phyloP scores from a whole-genome alignment of 2,888 invertebrate genomes.

The Phyllotreta striolata region DNA sequence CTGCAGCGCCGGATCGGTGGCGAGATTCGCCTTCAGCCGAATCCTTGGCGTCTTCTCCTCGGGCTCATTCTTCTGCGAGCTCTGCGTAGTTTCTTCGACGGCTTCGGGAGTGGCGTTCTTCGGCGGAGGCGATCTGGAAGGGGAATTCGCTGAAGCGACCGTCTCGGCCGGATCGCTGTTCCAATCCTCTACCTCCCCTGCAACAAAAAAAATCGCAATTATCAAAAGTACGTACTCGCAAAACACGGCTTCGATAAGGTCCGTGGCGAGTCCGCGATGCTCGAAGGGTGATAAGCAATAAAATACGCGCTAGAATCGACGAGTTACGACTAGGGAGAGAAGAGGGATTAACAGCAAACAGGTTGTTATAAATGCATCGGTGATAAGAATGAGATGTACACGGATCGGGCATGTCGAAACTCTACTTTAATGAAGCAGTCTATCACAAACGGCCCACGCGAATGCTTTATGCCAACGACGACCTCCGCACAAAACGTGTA shows the following conservation, averaged over 20 bases:
- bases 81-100: slow-evolving; percentile 46
- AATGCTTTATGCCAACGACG: slow-evolving; percentile 25
- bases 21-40: slow-evolving; percentile 79
- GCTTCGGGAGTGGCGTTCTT: slow-evolving; percentile 65
- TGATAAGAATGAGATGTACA: slow-evolving; percentile 59
- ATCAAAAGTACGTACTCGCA: slow-evolving; percentile 42
- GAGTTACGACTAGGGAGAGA: slow-evolving; percentile 47
- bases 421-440: slow-evolving; percentile 61
- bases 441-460: slow-evolving; percentile 57
- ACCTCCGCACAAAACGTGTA: slow-evolving; percentile 27
- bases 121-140: slow-evolving; percentile 44
- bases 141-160: slow-evolving; percentile 40
- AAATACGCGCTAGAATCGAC: slow-evolving; percentile 49
- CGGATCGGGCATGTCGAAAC: slow-evolving; percentile 58
- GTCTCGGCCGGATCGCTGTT: slow-evolving; percentile 66
- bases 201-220: slow-evolving; percentile 53
- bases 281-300: slow-evolving; percentile 51
- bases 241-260: slow-evolving; percentile 45
- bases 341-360: slow-evolving; percentile 50
- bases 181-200: slow-evolving; percentile 75
- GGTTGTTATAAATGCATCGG: slow-evolving; percentile 59
- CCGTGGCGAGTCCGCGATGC: slow-evolving; percentile 50
- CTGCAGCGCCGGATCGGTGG: slow-evolving; percentile 82
- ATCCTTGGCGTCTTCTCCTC: slow-evolving; percentile 67
- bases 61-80: slow-evolving; percentile 51